Evolutionary conservation across 1,140 invertebrate species (phyloP), one percentile per base, ranked within the genome.

Genomic region (Pseudomyrmex dendroicus): DNA sequence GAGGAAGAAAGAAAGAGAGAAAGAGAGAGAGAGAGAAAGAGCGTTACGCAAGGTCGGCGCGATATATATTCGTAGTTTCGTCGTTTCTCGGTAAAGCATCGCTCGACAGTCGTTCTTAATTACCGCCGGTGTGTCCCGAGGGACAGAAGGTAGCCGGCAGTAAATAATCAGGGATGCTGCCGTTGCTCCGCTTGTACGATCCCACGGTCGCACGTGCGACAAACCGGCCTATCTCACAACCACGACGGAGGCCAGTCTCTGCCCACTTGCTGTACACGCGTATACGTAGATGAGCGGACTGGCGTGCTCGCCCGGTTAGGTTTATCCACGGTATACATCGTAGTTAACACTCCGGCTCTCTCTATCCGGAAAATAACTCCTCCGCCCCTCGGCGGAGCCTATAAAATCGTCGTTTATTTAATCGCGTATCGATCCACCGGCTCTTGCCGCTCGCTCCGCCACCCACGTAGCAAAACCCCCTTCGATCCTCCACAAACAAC

Each of bases 171-270:
- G 76, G 66, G 76, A 80, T 80, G 76, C 76, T 80, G 76, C 76
- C 48, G 76, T 70, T 78, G 76, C 76, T 72, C 76, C 76, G 76
- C 76, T 80, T 80, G 76, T 72, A 80, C 76, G 66, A 80, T 80
- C 76, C 76, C 76, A 80, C 76, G 76, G 76, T 80, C 76, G 76
- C 76, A 80, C 76, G 76, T 80, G 76, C 76, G 76, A 80, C 76
- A 80, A 80, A 80, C 76, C 76, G 66, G 66, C 76, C 66, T 80
- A 72, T 80, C 76, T 80, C 76, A 80, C 66, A 66, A 59, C 76
- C 52, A 54, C 44, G 46, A 35, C 35, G 56, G 57, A 35, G 35
- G 35, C 35, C 35, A 35, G 35, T 35, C 35, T 17, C 54, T 70
- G 25, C 66, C 54, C 54, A 72, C 76, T 80, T 61, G 76, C 76